Evolutionary conservation across 2,113 vertebrate genomes (phyloP), one percentile per base, ranked within the genome.

Genomic region (Mirza zaza): DNA sequence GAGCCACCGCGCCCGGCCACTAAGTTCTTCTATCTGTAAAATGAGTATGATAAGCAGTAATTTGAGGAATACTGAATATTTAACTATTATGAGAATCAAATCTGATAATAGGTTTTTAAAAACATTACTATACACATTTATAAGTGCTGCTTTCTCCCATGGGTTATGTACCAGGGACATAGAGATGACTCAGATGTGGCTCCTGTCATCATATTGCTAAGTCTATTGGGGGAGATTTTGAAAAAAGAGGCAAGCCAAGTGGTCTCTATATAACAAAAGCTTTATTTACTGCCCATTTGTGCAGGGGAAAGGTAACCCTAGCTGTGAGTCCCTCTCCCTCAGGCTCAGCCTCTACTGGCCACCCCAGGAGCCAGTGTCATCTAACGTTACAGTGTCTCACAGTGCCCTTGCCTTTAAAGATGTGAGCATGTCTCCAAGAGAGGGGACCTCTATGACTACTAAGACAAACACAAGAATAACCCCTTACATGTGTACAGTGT

Each of bases 11-110:
- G 45, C 45, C 45, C 8, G 45, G 45, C 45, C 45, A 45, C 45
- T 45, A 45, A 45, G 8, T 77, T 95, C 61, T 89, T 95, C 67
- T 52, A 75, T 18, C 75, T 94, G 36, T 76, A 94, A 95, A 94
- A 94, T 63, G 48, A 32, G 88, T 75, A 32, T 59, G 39, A 68
- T 55, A 71, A 90, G 7, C 29, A 94, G 61, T 63, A 23, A 96
- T 71, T 23, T 92, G 42, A 94, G 29, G 29, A 95, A 63, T 70
- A 91, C 4, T 32, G 45, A 70, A 57, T 75, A 88, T 87, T 75
- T 79, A 80, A 83, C 15, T 70, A 77, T 2, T 39, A 45, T 76
- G 32, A 73, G 52, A 95, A 83, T 88, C 39, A 92, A 91, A 86
- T 82, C 45, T 95, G 68, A 52, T 83, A 55, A 79, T 2, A 96